Conservation (phyloP, 2,113 vertebrate genomes). For the Nymphicus hollandicus region DNA sequence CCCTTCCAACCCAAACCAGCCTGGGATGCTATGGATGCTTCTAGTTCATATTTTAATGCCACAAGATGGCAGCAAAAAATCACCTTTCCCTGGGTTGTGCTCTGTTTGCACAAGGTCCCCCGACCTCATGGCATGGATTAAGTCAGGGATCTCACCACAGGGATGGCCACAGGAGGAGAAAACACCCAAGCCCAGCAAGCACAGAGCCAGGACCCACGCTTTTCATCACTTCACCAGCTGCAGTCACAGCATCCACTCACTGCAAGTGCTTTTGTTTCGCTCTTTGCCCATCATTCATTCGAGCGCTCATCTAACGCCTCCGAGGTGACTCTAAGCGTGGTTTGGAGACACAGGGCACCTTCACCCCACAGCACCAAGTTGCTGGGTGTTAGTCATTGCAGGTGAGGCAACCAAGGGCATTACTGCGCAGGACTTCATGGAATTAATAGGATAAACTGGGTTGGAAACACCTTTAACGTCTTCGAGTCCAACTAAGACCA, state of each 20-base stretch:
- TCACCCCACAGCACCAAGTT: neutral
- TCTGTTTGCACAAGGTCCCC: fast-evolving
- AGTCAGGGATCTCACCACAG: neutral
- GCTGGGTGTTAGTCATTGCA: neutral
- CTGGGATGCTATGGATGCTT: neutral
- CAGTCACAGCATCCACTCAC: neutral
- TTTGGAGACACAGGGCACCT: neutral
- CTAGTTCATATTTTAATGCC: neutral
- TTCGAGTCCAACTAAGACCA: neutral
- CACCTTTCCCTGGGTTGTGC: fast-evolving
- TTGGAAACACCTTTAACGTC: neutral
- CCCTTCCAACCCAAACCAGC: neutral
- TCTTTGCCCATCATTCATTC: neutral
- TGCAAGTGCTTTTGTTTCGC: neutral
- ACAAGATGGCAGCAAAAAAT: constrained; percentile 49
- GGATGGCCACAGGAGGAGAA: neutral
- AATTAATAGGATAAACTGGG: neutral
- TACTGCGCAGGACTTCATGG: neutral
- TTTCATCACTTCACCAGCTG: neutral
- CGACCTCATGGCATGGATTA: fast-evolving
- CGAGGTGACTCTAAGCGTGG: neutral
- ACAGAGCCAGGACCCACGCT: fast-evolving
- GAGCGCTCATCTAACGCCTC: no score
- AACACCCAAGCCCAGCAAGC: neutral
- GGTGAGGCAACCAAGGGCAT: neutral